A percentile compares a stretch with the other conserved stretches of the same genome.
These are phyloP conservation scores for Trissolcus japonicus DNA, from an alignment of 2,888 invertebrate genomes.

Conservation along the genomic window DNA sequence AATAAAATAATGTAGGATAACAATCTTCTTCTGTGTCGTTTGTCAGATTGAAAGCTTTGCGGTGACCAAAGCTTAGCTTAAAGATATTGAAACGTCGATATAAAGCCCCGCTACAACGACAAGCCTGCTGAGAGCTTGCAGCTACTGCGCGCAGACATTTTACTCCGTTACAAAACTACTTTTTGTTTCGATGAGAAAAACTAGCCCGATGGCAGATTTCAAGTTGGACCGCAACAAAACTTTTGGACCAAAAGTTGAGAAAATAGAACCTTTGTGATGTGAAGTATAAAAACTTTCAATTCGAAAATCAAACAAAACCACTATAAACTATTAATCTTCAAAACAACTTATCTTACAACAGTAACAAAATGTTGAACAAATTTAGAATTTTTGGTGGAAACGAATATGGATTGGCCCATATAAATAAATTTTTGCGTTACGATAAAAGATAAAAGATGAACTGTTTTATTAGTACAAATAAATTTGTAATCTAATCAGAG, in stretches of 20 bases:
- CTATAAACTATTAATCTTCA: too few relatives aligned
- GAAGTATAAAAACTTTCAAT: too few relatives aligned
- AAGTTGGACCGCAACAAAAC: slow-evolving; percentile 27
- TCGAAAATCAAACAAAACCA: too few relatives aligned
- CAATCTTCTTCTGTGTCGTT: slow-evolving; percentile 56
- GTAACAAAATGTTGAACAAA: too few relatives aligned
- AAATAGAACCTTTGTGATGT: too few relatives aligned
- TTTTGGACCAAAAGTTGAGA: background rate
- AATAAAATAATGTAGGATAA: slow-evolving; percentile 8
- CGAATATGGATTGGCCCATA: too few relatives aligned
- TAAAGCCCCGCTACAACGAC: slow-evolving; percentile 44
- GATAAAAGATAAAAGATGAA: too few relatives aligned
- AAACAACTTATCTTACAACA: too few relatives aligned
- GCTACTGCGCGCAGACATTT: slow-evolving; percentile 57
- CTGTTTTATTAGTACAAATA: too few relatives aligned
- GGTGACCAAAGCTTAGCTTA: slow-evolving; percentile 41
- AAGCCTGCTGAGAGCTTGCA: slow-evolving; percentile 58
- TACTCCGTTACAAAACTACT: slow-evolving; percentile 46
- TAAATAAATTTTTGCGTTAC: too few relatives aligned
- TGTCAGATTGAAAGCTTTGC: slow-evolving; percentile 56
- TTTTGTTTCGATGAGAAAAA: slow-evolving; percentile 40
- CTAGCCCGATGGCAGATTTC: slow-evolving; percentile 17
- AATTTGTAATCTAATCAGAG: too few relatives aligned
- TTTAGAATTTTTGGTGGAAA: too few relatives aligned
- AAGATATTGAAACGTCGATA: slow-evolving; percentile 51